Evolutionary conservation across 2,113 vertebrate species (phyloP).

Genomic region (Crotalus tigris): DNA sequence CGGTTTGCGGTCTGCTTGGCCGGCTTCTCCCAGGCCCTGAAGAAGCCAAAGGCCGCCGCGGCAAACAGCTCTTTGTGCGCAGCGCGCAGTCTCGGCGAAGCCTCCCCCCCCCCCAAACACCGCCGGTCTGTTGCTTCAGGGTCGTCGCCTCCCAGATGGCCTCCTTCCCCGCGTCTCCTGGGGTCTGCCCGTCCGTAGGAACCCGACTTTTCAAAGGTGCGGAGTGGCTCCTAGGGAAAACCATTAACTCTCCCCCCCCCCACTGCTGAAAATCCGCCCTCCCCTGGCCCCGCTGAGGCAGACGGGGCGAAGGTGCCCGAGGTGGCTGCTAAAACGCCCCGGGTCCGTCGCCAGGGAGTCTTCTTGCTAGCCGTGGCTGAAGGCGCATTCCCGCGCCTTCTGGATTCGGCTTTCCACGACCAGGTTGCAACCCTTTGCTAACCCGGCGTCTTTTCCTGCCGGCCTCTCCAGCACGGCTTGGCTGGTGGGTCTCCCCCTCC

Average conservation of each 20-base stretch:
- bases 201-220: neutral
- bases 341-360: neutral
- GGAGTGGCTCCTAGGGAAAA: neutral
- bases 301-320: neutral
- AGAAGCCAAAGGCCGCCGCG: neutral
- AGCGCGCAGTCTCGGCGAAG: too few relatives aligned
- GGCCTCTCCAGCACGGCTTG: neutral
- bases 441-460: neutral
- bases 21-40: neutral
- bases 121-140: too few relatives aligned
- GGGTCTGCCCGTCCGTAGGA: neutral
- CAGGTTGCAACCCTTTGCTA: neutral
- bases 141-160: neutral
- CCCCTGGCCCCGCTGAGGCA: neutral
- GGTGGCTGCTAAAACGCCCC: neutral
- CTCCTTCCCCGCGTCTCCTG: neutral
- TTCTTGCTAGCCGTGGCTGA: neutral
- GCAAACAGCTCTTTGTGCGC: too few relatives aligned
- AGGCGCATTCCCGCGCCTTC: neutral
- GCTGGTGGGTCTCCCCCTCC: neutral
- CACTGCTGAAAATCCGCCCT: neutral
- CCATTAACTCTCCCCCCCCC: neutral
- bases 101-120: too few relatives aligned
- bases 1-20: neutral
- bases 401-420: neutral